Conservation (phyloP, 2,797 vertebrate genomes). For the Eidolon dupreanum region DNA sequence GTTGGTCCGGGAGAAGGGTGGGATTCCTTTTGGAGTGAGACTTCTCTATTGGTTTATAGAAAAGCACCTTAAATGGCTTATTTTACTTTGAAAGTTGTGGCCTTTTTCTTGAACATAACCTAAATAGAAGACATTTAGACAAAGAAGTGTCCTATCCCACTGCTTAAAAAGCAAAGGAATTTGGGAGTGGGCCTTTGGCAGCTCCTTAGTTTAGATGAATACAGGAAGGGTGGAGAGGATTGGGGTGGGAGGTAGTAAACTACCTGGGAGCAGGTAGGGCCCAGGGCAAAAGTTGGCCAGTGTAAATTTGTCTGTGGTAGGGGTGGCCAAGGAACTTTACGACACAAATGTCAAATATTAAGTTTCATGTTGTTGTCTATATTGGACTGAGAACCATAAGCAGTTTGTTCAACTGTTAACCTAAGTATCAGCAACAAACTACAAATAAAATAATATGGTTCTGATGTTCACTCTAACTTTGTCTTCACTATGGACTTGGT, state of each 20-base stretch:
- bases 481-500: neutral
- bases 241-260: neutral
- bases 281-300: neutral
- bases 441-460: neutral
- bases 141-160: neutral
- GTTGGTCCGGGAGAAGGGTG: neutral
- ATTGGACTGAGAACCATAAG: neutral
- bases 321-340: neutral
- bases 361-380: neutral
- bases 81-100: neutral
- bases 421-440: neutral
- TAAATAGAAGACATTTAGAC: neutral
- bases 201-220: neutral
- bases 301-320: neutral
- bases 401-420: neutral
- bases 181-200: neutral
- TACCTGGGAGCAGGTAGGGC: neutral
- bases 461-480: neutral
- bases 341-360: neutral
- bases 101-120: neutral
- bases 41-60: neutral
- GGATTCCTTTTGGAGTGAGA: neutral
- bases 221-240: neutral
- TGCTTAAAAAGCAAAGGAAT: conserved; percentile 26
- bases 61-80: neutral